These are phyloP conservation scores for Carposina sasakii DNA, from an alignment of 1,140 invertebrate genomes.

Conservation along the genomic window DNA sequence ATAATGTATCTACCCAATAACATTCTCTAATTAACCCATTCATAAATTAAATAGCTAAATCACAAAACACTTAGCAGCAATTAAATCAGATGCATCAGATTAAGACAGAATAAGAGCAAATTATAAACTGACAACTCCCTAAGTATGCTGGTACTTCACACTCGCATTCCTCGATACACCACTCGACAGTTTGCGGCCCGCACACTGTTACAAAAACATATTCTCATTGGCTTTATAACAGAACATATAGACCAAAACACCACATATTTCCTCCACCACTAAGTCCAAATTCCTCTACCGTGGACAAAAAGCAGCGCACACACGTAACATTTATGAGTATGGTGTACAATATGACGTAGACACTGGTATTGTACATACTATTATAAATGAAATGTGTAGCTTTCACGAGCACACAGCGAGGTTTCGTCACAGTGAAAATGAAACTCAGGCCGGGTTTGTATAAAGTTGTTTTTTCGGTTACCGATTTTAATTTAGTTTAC, in stretches of 20 bases:
- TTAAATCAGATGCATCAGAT: too few species aligned
- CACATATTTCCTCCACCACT: background rate
- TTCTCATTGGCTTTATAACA: conserved; percentile 49
- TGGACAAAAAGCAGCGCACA: conserved; percentile 27
- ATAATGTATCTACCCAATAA: background rate
- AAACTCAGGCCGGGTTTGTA: conserved; percentile 4
- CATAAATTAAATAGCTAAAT: background rate
- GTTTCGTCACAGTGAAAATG: conserved; percentile 24
- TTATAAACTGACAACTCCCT: conserved; percentile 65
- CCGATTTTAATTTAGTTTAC: conserved; percentile 24
- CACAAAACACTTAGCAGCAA: too few species aligned
- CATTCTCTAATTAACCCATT: background rate
- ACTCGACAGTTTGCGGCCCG: conserved; percentile 20
- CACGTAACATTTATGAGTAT: conserved; percentile 48
- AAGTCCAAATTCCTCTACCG: background rate
- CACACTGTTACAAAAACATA: conserved; percentile 29
- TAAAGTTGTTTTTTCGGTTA: conserved; percentile 19
- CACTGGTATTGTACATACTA: conserved; percentile 60
- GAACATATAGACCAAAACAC: background rate
- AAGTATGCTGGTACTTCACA: conserved; percentile 69
- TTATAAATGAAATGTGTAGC: conserved; percentile 70
- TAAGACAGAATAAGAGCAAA: conserved; percentile 63
- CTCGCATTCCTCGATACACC: conserved; percentile 68
- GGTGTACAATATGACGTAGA: conserved; percentile 64
- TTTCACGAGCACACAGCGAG: conserved; percentile 66